A percentile compares a stretch with the other conserved stretches of the same genome.
phyloP scores from a whole-genome alignment of 2,113 vertebrate genomes.

The Protobothrops flavoviridis region DNA sequence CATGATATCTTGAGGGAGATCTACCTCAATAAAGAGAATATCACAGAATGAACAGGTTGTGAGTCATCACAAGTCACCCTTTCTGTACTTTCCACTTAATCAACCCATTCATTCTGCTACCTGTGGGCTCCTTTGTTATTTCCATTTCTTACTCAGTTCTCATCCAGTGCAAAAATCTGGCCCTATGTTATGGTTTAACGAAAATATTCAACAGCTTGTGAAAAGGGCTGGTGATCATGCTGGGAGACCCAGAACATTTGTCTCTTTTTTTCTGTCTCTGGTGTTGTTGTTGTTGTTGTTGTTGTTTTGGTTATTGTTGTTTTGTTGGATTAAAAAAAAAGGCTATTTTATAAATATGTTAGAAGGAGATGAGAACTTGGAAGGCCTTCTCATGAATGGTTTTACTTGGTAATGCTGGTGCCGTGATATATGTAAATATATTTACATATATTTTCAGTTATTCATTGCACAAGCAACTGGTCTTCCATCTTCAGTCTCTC shows the following conservation, averaged over 20 bases:
- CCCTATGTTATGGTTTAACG: background rate
- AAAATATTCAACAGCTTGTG: background rate
- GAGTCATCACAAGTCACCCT: conserved; percentile 1
- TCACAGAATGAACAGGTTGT: background rate
- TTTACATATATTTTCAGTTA: background rate
- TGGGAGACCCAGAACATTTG: background rate
- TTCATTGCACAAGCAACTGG: background rate
- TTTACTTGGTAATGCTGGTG: background rate
- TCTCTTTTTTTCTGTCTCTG: background rate
- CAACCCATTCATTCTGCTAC: background rate
- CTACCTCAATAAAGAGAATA: background rate
- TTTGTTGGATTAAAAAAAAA: background rate
- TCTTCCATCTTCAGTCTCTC: background rate
- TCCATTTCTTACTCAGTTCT: conserved; percentile 12
- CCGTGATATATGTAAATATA: background rate
- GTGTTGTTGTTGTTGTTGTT: background rate
- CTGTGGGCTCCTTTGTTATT: conserved; percentile 2
- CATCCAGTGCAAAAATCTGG: background rate
- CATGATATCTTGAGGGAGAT: background rate
- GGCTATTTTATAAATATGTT: background rate
- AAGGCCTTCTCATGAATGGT: background rate
- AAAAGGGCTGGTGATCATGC: background rate
- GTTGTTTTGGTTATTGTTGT: background rate
- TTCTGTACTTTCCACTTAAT: conserved; percentile 20
- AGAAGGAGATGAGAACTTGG: background rate